Base-by-base conservation (phyloP, 2,888 invertebrate species). In the Chironomus tentans region DNA sequence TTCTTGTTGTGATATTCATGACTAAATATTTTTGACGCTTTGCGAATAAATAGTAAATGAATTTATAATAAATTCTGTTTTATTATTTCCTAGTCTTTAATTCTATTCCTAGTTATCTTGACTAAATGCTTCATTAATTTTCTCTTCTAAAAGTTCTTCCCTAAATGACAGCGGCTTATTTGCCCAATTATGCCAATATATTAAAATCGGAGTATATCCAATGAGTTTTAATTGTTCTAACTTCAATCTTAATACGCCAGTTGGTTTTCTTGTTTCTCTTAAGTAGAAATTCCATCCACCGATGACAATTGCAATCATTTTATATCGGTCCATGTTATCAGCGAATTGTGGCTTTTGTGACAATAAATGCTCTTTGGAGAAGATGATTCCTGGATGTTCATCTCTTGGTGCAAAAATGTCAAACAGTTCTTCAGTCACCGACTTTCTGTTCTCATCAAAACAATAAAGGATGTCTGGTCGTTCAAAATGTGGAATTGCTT, bases 401-500 rank as follows among this genome's bases (percentile, higher is more conserved):
- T 22, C 21, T 24, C 65, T 24, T 62, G 82, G 81, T 6, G 85
- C 82, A 80, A 88, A 89, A 21, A 82, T 82, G 10, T 82, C 78
- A 12, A 83, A 82, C 50, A 88, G 81, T 21, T 86, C 81, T 21
- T 90, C 78, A 13, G 87, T 82, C 13, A 82, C 81, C 48, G 87
- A 83, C 2, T 82, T 83, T 12, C 87, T 87, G 46, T 82, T 79
- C 47, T 80, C 81, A 80, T 90, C 86, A 79, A 88, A 85, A 78
- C 89, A 88, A 76, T 90, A 80, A 18, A 91, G 83, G 38, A 91
- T 80, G 82, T 91, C 89, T 80, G 89, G 86, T 82, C 87, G 86
- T 78, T 87, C 85, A 80, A 87, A 89, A 79, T 93, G 91, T 7
- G 92, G 90, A 78, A 93, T 80, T 77, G 92, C 82, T 81, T 91